Evolutionary conservation across 2,797 vertebrate species (phyloP).

Genomic region (Eutrigla gurnardus): DNA sequence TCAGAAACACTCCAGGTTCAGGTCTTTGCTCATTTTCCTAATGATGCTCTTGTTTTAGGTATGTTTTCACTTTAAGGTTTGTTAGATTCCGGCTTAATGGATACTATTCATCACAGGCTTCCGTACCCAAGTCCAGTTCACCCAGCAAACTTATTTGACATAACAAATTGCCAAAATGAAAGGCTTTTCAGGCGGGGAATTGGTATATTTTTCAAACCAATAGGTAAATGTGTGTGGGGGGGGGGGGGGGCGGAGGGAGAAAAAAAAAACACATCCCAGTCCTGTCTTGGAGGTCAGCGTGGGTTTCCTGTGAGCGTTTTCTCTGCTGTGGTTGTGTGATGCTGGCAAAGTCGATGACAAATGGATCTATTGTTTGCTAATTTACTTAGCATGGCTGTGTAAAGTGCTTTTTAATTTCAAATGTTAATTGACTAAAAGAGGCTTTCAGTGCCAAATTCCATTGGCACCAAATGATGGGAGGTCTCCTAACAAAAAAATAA

Average conservation of each 20-base stretch:
- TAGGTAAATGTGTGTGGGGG: slow-evolving; percentile 56
- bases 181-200: slow-evolving; percentile 73
- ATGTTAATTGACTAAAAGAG: slow-evolving; percentile 80
- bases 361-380: slow-evolving; percentile 73
- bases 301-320: slow-evolving; percentile 31
- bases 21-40: slow-evolving; percentile 89
- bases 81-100: slow-evolving; percentile 85
- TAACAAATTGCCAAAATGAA: slow-evolving; percentile 85
- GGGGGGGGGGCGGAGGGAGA: no score
- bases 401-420: slow-evolving; percentile 80
- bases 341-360: slow-evolving; percentile 45
- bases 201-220: slow-evolving; percentile 80
- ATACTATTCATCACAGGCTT: slow-evolving; percentile 83
- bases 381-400: slow-evolving; percentile 73
- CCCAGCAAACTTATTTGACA: slow-evolving; percentile 81
- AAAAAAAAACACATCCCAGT: slow-evolving; percentile 13
- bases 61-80: slow-evolving; percentile 87
- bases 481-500: slow-evolving; percentile 37
- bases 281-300: slow-evolving; percentile 42
- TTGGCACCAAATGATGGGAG: slow-evolving; percentile 72
- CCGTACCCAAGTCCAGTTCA: slow-evolving; percentile 82
- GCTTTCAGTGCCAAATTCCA: slow-evolving; percentile 73
- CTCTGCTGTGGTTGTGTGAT: slow-evolving; percentile 16
- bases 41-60: slow-evolving; percentile 88
- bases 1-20: slow-evolving; percentile 86